Evolutionary conservation across 2,797 vertebrate genomes (phyloP), one percentile per base, ranked within the genome.

Genomic region (Pangasius sanitwongsei): DNA sequence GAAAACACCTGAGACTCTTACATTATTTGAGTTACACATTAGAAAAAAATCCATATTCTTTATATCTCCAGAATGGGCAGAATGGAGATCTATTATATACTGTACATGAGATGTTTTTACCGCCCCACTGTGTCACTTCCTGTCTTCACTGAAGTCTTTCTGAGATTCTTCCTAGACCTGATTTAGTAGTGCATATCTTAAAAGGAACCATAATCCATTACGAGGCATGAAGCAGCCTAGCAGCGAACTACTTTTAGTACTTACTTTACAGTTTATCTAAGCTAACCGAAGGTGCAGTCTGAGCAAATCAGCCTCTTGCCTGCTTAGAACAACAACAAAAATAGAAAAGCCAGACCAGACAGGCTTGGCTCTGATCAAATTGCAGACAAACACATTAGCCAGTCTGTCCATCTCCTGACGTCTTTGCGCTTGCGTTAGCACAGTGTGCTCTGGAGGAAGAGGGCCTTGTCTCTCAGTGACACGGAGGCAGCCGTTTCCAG

Each of bases 361-460:
- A 91, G 48, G 90, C 85, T 92, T 91, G 89, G 59, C 89, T 93
- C 90, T 94, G 93, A 94, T 92, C 91, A 93, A 83, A 87, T 87
- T 65, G 75, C 88, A 85, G 86, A 94, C 93, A 93, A 93, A 93
- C 90, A 87, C 90, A 93, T 94, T 91, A 93, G 92, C 93, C 93
- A 91, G 90, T 93, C 59, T 88, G 93, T 70, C 92, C 41, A 72
- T 88, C 89, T 86, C 70, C 93, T 92, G 92, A 89, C 90, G 20
- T 87, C 81, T 87, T 88, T 87, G 63, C 81, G 89, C 91, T 83
- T 70, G 88, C 48, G 74, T 70, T 87, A 87, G 90, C 90, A 91
- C 78, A 85, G 86, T 34, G 61, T 9, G 63, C 74, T 70, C 69
- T 25, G 25, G 83, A 74, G 57, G 80, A 65, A 70, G 78, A 74